Evolutionary conservation across 2,888 invertebrate genomes (phyloP), one percentile per base, ranked within the genome.

Genomic region (Neoascia interrupta): DNA sequence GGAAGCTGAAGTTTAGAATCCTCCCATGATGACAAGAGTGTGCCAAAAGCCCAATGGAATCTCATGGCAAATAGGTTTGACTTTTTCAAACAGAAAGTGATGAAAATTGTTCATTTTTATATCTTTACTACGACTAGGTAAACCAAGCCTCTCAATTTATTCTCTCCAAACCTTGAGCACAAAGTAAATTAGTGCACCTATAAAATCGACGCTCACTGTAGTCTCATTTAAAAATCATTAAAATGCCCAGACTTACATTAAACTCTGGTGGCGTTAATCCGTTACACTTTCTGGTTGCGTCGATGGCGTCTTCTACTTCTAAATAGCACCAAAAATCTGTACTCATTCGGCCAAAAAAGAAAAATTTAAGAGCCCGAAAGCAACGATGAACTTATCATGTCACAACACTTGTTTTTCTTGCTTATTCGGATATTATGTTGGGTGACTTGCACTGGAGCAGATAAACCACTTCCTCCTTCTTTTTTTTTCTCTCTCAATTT

Each of bases 401-500:
- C 70, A 72, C 31, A 49, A 72, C 36, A 34, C 39, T 66, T 68
- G 28, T 47, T 58, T 11, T 28, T 13, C 23, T 45, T 34, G 10
- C 37, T 39, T 41, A 16, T 51, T 45, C 54, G 61, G n/a, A n/a
- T n/a, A 26, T 4, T 69, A 54, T 61, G 63, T 34, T 16, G 56
- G 39, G 43, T 34, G 53, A n/a, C 28, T 41, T 76, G 58, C 60
- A 66, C 43, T 36, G 36, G 6, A 60, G 54, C 47, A 66, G 72
- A 79, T 72, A 79, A 74, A 79, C 66, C 60, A 79, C 76, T 79
- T 79, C 76, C 76, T 72, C 66, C 23, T n/a, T 31, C 54, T 47
- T 54, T 54, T 61, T 58, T 49, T 49, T 54, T 45, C 26, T 31
- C 8, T 31, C n/a, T 31, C 8, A 31, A 31, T 4, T 31, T 31